These are phyloP conservation scores for Prinia subflava DNA, from an alignment of 2,113 vertebrate genomes.

Conservation along the genomic window DNA sequence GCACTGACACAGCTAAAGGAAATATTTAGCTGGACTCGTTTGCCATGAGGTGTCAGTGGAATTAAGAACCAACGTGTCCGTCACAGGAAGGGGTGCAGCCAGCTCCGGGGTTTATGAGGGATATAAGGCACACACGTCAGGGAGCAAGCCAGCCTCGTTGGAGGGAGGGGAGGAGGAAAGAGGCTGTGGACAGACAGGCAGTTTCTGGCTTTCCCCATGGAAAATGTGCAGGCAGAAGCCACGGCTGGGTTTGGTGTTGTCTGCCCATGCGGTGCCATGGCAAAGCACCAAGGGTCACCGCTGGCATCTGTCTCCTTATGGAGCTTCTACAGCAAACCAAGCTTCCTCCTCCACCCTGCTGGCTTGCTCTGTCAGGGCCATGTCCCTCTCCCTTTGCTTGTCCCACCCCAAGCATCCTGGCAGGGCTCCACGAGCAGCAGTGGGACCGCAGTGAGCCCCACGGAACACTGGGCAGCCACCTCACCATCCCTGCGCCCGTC, in stretches of 20 bases:
- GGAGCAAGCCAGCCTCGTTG: accelerated
- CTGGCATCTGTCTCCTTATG: not conserved
- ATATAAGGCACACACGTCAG: not conserved
- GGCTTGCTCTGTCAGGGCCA: not conserved
- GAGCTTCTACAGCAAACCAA: not conserved
- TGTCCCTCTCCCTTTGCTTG: not conserved
- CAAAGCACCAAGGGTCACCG: not conserved
- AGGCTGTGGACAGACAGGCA: not conserved
- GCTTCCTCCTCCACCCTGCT: not conserved
- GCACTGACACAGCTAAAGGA: not conserved
- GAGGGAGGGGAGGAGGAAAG: not conserved
- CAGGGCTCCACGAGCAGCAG: not conserved
- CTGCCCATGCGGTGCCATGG: accelerated
- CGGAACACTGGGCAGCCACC: not conserved
- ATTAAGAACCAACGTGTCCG: not conserved
- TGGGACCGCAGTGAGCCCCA: not conserved
- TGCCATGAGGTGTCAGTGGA: not conserved
- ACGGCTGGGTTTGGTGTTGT: not conserved
- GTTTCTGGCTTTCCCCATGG: not conserved
- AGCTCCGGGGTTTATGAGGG: not conserved
- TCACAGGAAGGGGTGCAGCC: not conserved
- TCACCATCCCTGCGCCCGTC: accelerated
- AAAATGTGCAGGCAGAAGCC: not conserved
- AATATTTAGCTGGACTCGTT: not conserved
- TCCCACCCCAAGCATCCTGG: not conserved